phyloP scores from a whole-genome alignment of 2,113 vertebrate genomes.

The Macquaria australasica region DNA sequence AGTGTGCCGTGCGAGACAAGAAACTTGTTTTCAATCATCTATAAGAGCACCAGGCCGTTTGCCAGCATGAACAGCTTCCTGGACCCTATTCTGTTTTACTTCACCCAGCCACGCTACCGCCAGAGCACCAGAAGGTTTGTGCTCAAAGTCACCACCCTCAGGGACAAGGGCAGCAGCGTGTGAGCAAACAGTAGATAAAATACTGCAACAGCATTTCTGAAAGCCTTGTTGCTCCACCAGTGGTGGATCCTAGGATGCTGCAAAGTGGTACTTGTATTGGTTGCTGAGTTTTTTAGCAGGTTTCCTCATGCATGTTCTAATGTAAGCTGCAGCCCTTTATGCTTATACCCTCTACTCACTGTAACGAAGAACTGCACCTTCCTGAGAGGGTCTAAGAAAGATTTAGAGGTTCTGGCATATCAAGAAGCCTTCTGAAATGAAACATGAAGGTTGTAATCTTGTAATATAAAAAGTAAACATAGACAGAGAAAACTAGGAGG shows the following conservation, averaged over 20 bases:
- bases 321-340: neutral
- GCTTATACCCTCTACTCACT: neutral
- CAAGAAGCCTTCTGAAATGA: conserved; percentile 11
- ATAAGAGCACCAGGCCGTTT: conserved; percentile 94
- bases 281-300: neutral
- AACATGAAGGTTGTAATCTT: neutral
- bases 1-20: conserved; percentile 77
- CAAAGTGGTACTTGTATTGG: neutral
- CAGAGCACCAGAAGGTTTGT: conserved; percentile 86
- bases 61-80: conserved; percentile 97
- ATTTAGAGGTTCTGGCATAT: neutral
- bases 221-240: neutral
- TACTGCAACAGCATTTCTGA: too few relatives aligned
- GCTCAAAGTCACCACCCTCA: conserved; percentile 86
- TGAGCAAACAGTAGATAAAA: conserved; percentile 27
- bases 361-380: neutral
- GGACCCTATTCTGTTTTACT: conserved; percentile 97
- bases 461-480: neutral
- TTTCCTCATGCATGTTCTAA: neutral
- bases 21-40: conserved; percentile 91
- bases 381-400: neutral
- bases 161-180: conserved; percentile 65
- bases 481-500: neutral
- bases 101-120: conserved; percentile 91
- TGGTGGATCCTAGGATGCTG: neutral